These are phyloP conservation scores for Myotis daubentonii DNA, from an alignment of 2,797 vertebrate species.

Conservation along the genomic window DNA sequence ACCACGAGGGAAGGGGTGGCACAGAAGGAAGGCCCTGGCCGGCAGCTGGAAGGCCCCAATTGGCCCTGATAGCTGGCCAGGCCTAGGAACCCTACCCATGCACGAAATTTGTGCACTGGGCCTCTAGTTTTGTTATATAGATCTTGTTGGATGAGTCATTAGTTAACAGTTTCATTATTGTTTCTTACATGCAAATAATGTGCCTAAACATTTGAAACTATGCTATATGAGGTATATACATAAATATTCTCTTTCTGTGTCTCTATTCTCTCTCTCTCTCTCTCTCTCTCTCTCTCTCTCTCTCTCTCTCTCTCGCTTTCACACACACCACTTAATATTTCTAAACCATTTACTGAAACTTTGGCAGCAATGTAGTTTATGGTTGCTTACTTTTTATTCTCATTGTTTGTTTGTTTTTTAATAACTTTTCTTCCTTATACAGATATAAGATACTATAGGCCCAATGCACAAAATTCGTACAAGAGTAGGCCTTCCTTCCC, in stretches of 20 bases:
- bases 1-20: no score
- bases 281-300: not conserved
- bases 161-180: not conserved
- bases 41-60: no score
- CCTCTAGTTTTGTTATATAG: not conserved
- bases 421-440: not conserved
- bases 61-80: no score
- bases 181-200: not conserved
- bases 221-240: not conserved
- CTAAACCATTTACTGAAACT: not conserved
- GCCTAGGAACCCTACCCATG: no score
- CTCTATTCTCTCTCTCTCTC: not conserved
- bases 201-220: constrained; percentile 50
- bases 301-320: not conserved
- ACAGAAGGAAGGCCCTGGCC: no score
- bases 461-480: no score
- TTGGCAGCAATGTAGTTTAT: not conserved
- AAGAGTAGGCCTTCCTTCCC: not conserved
- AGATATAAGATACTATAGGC: not conserved
- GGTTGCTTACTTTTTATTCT: not conserved
- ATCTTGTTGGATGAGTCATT: not conserved
- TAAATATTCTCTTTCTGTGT: not conserved
- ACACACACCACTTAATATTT: not conserved
- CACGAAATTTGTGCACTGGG: no score
- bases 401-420: not conserved